Percentiles rank a stretch among this genome's conserved stretches.
Conservation (phyloP, 2,113 vertebrate species). For the Periophthalmodon schlosseri region DNA sequence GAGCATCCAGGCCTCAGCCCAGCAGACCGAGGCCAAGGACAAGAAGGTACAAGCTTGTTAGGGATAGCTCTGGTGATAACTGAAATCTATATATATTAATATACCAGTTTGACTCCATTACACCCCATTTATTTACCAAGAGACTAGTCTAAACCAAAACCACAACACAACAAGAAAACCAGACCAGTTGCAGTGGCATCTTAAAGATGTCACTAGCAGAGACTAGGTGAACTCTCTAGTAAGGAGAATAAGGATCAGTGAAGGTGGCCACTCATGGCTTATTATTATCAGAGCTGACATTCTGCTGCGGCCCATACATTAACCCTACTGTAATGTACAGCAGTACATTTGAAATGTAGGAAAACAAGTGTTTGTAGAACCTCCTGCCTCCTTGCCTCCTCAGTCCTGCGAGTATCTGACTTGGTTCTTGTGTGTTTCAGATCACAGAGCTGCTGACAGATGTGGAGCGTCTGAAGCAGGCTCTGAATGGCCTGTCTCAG, state of each 20-base stretch:
- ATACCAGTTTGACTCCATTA: not conserved
- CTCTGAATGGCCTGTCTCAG: slow-evolving; percentile 90
- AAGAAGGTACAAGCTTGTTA: slow-evolving; percentile 83
- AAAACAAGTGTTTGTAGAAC: too few species aligned
- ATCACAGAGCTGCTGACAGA: slow-evolving; percentile 93
- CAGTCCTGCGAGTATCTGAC: not conserved
- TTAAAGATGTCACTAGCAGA: not conserved
- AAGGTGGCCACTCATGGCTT: too few species aligned
- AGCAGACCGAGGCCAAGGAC: slow-evolving; percentile 93
- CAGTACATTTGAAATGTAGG: too few species aligned
- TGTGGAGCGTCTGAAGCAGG: slow-evolving; percentile 90
- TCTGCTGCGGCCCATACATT: too few species aligned
- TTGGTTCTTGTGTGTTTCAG: slow-evolving; percentile 65
- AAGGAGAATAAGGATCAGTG: not conserved
- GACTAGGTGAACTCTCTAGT: not conserved
- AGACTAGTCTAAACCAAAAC: too few species aligned
- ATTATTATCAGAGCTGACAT: too few species aligned
- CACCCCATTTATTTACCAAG: not conserved
- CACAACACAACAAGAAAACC: too few species aligned
- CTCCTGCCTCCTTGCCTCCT: too few species aligned
- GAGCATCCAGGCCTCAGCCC: slow-evolving; percentile 88
- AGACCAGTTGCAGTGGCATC: not conserved
- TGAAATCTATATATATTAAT: not conserved
- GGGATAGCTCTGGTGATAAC: not conserved
- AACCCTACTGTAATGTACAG: too few species aligned